A percentile compares a stretch with the other conserved stretches of the same genome.
Evolutionary conservation across 2,797 vertebrate genomes (phyloP).

Genomic region (Acrocephalus scirpaceus): DNA sequence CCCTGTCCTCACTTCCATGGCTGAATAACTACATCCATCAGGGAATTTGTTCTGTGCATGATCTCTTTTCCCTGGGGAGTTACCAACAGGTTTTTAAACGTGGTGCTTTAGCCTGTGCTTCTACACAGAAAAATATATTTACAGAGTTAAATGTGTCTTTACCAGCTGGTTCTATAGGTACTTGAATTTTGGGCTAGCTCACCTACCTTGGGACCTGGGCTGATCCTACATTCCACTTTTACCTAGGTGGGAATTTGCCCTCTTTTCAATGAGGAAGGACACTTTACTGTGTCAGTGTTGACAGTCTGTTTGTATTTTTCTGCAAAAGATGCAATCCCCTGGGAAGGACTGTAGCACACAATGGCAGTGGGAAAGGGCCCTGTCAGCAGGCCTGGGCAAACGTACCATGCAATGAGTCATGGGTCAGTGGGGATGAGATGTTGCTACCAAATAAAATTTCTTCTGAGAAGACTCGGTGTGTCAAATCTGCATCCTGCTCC

Average conservation of each 20-base stretch:
- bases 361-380: neutral
- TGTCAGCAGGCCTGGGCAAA: neutral
- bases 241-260: neutral
- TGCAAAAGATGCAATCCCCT: neutral
- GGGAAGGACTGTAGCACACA: neutral
- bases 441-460: neutral
- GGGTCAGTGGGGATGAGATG: neutral
- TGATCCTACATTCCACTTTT: neutral
- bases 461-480: neutral
- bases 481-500: too few species aligned
- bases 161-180: neutral
- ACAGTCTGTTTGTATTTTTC: neutral
- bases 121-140: neutral
- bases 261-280: neutral
- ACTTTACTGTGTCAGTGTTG: neutral
- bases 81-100: neutral
- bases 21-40: neutral
- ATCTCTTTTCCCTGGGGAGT: neutral
- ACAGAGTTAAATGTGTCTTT: neutral
- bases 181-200: neutral
- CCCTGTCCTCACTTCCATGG: neutral
- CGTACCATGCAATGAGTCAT: accelerated
- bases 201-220: neutral
- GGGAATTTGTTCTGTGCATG: neutral
- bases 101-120: neutral